Evolutionary conservation across 1,140 invertebrate species (phyloP).

Genomic region (Scylla paramamosain): DNA sequence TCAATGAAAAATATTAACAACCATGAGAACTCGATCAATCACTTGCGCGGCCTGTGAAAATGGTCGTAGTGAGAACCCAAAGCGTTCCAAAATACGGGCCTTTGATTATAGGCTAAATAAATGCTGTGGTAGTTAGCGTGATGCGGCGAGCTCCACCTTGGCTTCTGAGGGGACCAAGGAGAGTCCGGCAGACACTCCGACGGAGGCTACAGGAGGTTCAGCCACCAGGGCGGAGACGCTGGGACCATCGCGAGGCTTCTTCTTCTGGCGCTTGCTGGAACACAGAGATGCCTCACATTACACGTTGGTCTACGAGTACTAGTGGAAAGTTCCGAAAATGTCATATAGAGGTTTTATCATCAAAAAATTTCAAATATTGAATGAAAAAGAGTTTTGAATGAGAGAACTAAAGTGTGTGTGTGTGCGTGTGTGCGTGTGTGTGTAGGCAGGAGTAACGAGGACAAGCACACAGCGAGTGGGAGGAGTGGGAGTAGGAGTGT

Average conservation of each 20-base stretch:
- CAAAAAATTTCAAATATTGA: too few species aligned
- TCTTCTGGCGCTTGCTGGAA: neutral
- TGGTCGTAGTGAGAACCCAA: too few species aligned
- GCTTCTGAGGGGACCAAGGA: neutral
- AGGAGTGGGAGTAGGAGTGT: too few species aligned
- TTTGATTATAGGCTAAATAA: too few species aligned
- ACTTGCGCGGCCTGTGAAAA: too few species aligned
- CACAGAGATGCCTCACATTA: neutral
- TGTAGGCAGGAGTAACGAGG: too few species aligned
- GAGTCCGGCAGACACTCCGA: neutral
- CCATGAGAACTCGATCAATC: too few species aligned
- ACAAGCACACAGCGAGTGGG: too few species aligned
- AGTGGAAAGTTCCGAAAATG: neutral
- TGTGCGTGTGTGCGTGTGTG: neutral
- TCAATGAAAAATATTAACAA: too few species aligned
- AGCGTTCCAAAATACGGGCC: too few species aligned
- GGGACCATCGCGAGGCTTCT: neutral
- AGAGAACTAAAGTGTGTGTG: neutral
- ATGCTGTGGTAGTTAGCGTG: neutral
- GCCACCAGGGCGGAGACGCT: neutral
- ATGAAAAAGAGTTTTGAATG: neutral
- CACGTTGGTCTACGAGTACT: neutral
- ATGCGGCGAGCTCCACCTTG: neutral
- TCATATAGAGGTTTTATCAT: neutral
- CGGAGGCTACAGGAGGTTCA: neutral